phyloP scores from a whole-genome alignment of 2,888 invertebrate genomes.

The Tolmerus cingulatus region DNA sequence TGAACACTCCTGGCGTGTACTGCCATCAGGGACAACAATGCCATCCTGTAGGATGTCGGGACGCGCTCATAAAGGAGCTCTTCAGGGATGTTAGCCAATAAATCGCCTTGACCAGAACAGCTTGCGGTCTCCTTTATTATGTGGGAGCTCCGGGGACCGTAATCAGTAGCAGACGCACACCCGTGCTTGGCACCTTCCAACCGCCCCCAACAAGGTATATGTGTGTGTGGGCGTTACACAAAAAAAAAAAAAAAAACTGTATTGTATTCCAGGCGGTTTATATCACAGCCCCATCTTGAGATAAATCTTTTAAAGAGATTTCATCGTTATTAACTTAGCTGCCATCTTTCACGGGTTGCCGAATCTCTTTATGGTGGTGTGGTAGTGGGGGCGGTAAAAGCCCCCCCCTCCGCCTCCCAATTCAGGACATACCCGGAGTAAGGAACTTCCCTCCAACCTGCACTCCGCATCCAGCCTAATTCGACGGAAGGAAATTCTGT shows the following conservation, averaged over 20 bases:
- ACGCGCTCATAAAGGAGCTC: conserved; percentile 12
- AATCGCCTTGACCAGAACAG: conserved; percentile 18
- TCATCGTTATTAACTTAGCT: conserved; percentile 46
- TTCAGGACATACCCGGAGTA: background rate
- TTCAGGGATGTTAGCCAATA: conserved; percentile 7
- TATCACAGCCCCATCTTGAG: background rate
- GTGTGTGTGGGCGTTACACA: background rate
- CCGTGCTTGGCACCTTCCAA: background rate
- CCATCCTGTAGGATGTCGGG: background rate
- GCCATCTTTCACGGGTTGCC: conserved; percentile 44
- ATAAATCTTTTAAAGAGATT: conserved; percentile 43
- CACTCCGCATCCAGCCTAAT: conserved; percentile 19
- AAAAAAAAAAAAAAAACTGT: background rate
- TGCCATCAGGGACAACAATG: background rate
- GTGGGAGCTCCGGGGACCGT: background rate
- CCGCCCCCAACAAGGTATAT: background rate
- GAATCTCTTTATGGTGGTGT: conserved; percentile 39
- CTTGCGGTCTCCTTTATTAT: conserved; percentile 30
- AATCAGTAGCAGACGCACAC: background rate
- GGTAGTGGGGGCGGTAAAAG: background rate
- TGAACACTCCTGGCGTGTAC: conserved; percentile 29
- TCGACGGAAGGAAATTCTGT: conserved; percentile 46
- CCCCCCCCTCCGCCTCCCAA: background rate
- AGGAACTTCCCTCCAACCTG: background rate
- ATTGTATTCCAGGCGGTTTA: background rate